These are phyloP conservation scores for Clupea harengus DNA, from an alignment of 2,113 vertebrate genomes.

Conservation along the genomic window DNA sequence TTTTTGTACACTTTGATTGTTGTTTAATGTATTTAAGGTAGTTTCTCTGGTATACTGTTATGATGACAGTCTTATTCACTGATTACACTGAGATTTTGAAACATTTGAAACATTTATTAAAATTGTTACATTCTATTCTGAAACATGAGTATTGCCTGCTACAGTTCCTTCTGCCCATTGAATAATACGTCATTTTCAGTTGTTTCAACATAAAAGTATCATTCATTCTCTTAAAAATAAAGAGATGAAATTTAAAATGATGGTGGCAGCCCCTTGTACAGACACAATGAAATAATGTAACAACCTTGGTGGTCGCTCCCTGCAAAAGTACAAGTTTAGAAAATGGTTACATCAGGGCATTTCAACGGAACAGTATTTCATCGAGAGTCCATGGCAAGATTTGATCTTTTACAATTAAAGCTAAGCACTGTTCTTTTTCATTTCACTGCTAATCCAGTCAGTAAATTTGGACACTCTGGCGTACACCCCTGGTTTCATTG, in stretches of 20 bases:
- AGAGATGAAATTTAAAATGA: background rate
- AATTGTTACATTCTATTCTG: background rate
- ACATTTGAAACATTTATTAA: background rate
- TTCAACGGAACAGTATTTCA: background rate
- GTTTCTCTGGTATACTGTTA: background rate
- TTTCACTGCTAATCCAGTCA: slow-evolving; percentile 77
- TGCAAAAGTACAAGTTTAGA: background rate
- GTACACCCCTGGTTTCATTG: slow-evolving; percentile 95
- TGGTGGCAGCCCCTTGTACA: background rate
- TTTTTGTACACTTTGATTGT: background rate
- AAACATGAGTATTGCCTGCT: background rate
- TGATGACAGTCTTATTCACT: background rate
- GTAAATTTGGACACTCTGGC: slow-evolving; percentile 83
- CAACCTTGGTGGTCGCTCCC: background rate
- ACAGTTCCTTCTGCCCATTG: background rate
- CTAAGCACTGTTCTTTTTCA: slow-evolving; percentile 52
- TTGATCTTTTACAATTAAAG: background rate
- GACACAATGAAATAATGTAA: background rate
- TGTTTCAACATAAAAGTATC: background rate
- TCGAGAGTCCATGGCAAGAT: background rate
- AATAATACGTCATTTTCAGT: background rate
- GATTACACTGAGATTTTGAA: background rate
- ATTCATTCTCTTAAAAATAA: background rate
- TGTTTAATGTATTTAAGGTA: slow-evolving; percentile 1
- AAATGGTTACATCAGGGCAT: background rate